phyloP scores from a whole-genome alignment of 2,113 vertebrate species.

The Progne subis region DNA sequence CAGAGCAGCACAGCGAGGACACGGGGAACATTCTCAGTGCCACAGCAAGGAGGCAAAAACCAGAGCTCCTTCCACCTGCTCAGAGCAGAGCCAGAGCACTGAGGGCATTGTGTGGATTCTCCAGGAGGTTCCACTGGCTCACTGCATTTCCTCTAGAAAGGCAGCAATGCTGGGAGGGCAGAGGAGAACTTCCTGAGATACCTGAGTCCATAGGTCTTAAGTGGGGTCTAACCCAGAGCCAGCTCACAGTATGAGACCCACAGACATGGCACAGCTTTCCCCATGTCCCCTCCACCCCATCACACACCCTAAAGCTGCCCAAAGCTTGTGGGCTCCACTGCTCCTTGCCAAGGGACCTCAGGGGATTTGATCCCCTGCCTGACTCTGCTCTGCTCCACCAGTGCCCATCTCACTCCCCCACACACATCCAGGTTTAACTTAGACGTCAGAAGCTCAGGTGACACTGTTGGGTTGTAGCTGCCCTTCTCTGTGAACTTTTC shows the following conservation, averaged over 20 bases:
- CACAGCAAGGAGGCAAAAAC: neutral
- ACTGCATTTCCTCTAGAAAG: neutral
- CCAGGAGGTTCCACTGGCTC: neutral
- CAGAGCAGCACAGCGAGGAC: neutral
- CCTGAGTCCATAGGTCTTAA: neutral
- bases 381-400: neutral
- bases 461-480: neutral
- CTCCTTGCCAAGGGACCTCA: neutral
- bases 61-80: neutral
- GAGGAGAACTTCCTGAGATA: neutral
- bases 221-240: neutral
- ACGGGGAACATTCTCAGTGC: rapidly evolving
- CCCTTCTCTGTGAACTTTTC: neutral
- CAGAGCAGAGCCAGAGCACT: neutral
- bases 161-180: neutral
- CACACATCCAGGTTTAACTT: neutral
- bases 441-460: neutral
- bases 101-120: neutral
- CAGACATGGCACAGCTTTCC: neutral
- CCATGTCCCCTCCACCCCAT: neutral
- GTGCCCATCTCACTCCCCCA: neutral
- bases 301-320: neutral
- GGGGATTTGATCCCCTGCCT: neutral
- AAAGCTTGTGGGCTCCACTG: neutral
- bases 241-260: neutral